Evolutionary conservation across 2,797 vertebrate species (phyloP), one percentile per base, ranked within the genome.

Genomic region (Girardinus metallicus): DNA sequence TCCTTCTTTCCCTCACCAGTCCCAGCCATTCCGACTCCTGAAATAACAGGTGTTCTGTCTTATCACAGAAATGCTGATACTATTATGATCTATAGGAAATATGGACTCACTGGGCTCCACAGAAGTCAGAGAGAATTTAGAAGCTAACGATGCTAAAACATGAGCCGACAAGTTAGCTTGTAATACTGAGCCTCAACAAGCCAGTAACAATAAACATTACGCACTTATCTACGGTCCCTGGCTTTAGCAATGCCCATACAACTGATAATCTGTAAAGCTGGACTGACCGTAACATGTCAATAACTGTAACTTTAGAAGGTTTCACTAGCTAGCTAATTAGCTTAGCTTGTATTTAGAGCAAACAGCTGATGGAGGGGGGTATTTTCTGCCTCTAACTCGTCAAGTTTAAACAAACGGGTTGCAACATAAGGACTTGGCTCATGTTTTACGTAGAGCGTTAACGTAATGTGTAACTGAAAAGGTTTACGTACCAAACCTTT

Each of bases 1-100:
- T 99, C 98, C 87, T 98, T 99, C 93, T 98, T 99, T 76, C 95
- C 96, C 88, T 99, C 98, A 60, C 94, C 96, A 0, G 96, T 96
- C 84, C 97, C 98, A 73, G 96, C 96, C 96, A 96, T 96, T 31
- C 85, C 91, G 85, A 88, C 87, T 89, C 81, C 94, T 93, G 83
- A 51, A 80, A 77, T 44, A 36, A 6, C 2, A 73, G 11, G 73
- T 29, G 26, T 43, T 12, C 7, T 10, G 44, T n/a, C 21, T 70
- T 39, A 70, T 26, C n/a, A 43, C 39, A 43, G 36, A 23, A 13
- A 5, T 26, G 15, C 36, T n/a, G 4, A 7, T 43, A 1, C n/a
- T 7, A 12, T 5, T 68, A 4, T 26, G 10, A 36, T 11, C 11
- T 41, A 15, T 15, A n/a, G 5, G 21, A 0, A 43, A 70, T 0